Evolutionary conservation across 30 jellyfish, hydroid and myxozoan species (phyloP).

Genomic region (Turritopsis rubra): DNA sequence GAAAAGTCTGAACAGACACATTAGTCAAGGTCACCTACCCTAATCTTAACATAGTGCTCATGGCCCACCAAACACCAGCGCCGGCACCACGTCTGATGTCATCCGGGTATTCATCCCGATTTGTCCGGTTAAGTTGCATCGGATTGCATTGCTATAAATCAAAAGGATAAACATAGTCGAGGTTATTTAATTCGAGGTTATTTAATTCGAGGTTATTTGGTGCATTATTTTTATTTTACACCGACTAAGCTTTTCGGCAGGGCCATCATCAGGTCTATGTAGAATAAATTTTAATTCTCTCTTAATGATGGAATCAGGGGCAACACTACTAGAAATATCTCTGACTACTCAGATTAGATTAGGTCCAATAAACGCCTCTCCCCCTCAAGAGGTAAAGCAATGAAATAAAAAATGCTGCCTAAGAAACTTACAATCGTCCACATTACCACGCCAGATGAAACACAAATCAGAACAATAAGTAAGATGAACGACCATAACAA

Average conservation of each 20-base stretch:
- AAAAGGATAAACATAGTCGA: too few species aligned
- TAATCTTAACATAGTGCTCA: background rate
- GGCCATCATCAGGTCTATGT: too few species aligned
- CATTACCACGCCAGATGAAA: conserved; percentile 8
- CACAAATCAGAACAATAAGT: background rate
- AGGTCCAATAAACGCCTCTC: too few species aligned
- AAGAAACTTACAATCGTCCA: conserved; percentile 5
- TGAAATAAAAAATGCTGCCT: background rate
- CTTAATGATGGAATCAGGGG: too few species aligned
- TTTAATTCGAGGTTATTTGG: too few species aligned
- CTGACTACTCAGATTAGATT: too few species aligned
- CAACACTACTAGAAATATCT: too few species aligned
- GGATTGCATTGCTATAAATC: conserved; percentile 19
- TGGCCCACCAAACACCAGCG: conserved; percentile 24
- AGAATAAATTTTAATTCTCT: too few species aligned
- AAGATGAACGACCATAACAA: conserved; percentile 5
- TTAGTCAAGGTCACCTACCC: conserved; percentile 3
- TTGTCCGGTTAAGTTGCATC: conserved; percentile 9
- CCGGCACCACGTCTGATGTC: conserved; percentile 4
- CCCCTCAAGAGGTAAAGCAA: too few species aligned
- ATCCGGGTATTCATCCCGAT: conserved; percentile 13
- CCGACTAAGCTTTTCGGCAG: too few species aligned
- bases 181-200: too few species aligned
- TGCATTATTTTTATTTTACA: too few species aligned
- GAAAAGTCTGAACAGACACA: background rate